These are phyloP conservation scores for Alexandromys fortis DNA, from an alignment of 2,113 vertebrate genomes.

Conservation along the genomic window DNA sequence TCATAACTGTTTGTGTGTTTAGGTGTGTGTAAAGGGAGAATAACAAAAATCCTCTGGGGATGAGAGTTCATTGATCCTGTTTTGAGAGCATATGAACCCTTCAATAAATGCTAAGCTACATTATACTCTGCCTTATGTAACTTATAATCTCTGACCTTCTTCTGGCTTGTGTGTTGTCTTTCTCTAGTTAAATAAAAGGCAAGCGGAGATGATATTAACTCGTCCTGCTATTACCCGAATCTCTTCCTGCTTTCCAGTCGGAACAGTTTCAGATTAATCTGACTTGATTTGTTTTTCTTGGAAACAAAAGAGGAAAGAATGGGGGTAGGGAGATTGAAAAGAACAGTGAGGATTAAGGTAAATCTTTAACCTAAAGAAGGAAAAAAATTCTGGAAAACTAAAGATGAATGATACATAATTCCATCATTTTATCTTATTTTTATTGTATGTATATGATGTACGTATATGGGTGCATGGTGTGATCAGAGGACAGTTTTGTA, in stretches of 20 bases:
- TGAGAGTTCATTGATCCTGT: constrained; percentile 62
- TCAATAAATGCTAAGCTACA: constrained; percentile 31
- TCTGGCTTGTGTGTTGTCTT: neutral
- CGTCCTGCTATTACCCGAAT: neutral
- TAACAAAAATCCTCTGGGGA: neutral
- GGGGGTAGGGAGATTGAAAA: neutral
- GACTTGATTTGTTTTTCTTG: neutral
- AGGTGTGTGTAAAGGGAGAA: neutral
- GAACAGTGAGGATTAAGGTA: neutral
- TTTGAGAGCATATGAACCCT: constrained; percentile 35
- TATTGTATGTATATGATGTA: neutral
- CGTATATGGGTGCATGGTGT: neutral
- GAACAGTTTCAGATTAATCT: neutral
- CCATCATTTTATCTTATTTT: too few relatives aligned
- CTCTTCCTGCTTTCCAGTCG: neutral
- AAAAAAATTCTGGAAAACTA: neutral
- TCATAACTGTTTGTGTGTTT: constrained; percentile 40
- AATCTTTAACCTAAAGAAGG: neutral
- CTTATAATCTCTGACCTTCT: constrained; percentile 32
- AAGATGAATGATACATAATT: neutral
- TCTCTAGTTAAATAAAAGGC: neutral
- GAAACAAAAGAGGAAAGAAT: constrained; percentile 18
- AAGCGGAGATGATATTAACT: neutral
- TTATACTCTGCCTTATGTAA: neutral
- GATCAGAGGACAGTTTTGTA: neutral